Base-by-base conservation (phyloP, 2,113 vertebrate genomes). In the Heteronetta atricapilla region DNA sequence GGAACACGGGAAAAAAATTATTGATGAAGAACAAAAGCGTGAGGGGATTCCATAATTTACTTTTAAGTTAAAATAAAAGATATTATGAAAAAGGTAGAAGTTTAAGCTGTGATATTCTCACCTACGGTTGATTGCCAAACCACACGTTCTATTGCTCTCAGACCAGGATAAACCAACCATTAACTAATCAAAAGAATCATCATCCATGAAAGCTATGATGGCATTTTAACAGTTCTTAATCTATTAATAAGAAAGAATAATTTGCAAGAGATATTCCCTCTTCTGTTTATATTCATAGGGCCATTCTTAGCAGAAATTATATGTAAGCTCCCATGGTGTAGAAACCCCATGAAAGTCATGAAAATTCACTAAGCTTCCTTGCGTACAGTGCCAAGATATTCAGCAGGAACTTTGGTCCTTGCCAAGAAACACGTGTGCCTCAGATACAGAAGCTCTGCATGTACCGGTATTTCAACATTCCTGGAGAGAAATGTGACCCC, bases 171-270 rank as follows among this genome's bases (percentile, higher is more conserved):
- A 96, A 96, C 89, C 93, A 96, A 96, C 93, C 80, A 97, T 96
- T 96, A 98, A 96, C 94, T 92, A 97, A 95, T 96, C 95, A 97
- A 92, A 97, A 95, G 81, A 96, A 92, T 91, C 84, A 89, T 89
- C 96, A 89, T 93, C 96, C 89, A 93, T 95, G 93, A 97, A 97
- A 97, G 91, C 86, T 80, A 88, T 89, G 79, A 97, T 89, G 64
- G 95, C 82, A 95, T 88, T 98, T 86, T 94, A 97, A 97, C 91
- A 96, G 95, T 96, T 97, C 85, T 85, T 90, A 86, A 94, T 96
- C 94, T 96, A 96, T 96, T 96, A 96, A 96, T 97, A 95, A 86
- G 77, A 85, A 96, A 97, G 85, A 98, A 90, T 94, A 95, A 97
- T 94, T 95, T 95, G 93, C 90, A 95, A 97, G 97, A 97, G 92